Conservation (phyloP, 2,888 invertebrate genomes). For the Amorpha juglandis region DNA sequence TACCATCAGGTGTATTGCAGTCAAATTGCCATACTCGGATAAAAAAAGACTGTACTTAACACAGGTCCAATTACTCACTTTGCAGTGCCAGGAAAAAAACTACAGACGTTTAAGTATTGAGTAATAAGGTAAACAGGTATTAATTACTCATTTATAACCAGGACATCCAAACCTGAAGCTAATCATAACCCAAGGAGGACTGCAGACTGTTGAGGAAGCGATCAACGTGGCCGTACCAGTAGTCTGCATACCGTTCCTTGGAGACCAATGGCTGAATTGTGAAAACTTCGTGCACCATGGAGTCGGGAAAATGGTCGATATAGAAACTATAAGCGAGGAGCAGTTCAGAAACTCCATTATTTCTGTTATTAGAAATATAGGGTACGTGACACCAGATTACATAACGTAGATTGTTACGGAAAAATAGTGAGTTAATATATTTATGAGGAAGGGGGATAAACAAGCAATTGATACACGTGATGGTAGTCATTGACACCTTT, state of each 20-base stretch:
- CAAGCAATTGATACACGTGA: no score
- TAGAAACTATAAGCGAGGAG: slow-evolving; percentile 9
- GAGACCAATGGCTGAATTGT: slow-evolving; percentile 33
- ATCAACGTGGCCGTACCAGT: slow-evolving; percentile 33
- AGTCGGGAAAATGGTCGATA: slow-evolving; percentile 1
- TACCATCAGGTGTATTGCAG: no score
- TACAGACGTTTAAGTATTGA: no score
- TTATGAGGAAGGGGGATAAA: no score
- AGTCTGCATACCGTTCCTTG: slow-evolving; percentile 32
- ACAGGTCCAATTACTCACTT: no score
- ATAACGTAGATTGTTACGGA: neutral
- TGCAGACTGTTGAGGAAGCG: slow-evolving; percentile 37
- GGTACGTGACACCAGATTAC: slow-evolving; percentile 6
- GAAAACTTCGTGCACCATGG: slow-evolving; percentile 29
- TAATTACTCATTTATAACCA: slow-evolving; percentile 15
- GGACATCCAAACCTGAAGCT: slow-evolving; percentile 37
- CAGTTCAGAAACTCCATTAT: neutral
- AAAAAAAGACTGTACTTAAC: no score
- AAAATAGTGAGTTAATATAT: no score
- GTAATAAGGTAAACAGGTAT: no score
- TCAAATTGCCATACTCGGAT: no score
- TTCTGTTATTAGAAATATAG: slow-evolving; percentile 24
- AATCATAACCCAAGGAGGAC: slow-evolving; percentile 36
- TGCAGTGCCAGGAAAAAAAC: no score
- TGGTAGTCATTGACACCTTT: no score